Conservation (phyloP, 2,888 invertebrate genomes). For the Acronicta psi region DNA sequence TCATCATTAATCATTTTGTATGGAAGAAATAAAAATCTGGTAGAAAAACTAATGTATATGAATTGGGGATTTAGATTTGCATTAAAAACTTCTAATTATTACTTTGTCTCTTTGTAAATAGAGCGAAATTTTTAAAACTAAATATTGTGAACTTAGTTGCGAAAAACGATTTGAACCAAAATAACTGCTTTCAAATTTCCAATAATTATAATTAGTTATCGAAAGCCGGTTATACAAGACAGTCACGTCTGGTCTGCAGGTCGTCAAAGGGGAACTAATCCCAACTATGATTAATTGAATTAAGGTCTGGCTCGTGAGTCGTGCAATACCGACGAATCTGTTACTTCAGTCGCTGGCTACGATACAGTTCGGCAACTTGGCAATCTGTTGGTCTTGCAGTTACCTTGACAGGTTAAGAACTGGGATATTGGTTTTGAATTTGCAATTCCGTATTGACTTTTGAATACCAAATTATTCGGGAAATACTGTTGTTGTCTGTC, state of each 20-base stretch:
- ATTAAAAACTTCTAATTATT: too few relatives aligned
- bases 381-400: constrained; percentile 71
- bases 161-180: constrained; percentile 7
- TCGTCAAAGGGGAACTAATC: constrained; percentile 85
- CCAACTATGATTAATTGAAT: constrained; percentile 87
- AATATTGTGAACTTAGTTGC: too few relatives aligned
- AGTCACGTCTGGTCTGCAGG: constrained; percentile 77
- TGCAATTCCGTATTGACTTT: constrained; percentile 1
- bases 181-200: constrained; percentile 29
- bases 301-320: constrained; percentile 70
- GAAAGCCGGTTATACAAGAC: constrained; percentile 67
- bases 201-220: constrained; percentile 60
- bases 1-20: too few relatives aligned
- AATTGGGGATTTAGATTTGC: too few relatives aligned
- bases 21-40: too few relatives aligned
- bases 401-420: constrained; percentile 69
- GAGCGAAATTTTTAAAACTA: too few relatives aligned
- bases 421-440: constrained; percentile 30
- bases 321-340: constrained; percentile 79
- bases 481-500: too few relatives aligned
- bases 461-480: background rate
- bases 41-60: too few relatives aligned
- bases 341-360: constrained; percentile 73
- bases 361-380: constrained; percentile 64
- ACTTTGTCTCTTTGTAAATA: too few relatives aligned